phyloP scores from a whole-genome alignment of 2,888 invertebrate genomes.

The Lasioglossum malachurum region DNA sequence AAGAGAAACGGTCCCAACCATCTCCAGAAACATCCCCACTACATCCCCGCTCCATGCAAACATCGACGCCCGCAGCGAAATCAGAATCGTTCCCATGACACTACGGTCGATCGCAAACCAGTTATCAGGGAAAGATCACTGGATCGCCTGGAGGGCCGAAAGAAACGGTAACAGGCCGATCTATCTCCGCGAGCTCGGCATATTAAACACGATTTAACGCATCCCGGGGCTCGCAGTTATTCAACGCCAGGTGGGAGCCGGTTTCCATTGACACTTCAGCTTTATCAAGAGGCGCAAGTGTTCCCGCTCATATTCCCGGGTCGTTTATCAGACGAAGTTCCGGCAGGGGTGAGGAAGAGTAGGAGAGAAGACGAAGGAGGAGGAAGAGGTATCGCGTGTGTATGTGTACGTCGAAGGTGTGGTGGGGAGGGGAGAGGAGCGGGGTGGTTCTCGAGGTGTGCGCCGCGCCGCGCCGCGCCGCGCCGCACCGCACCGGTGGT shows the following conservation, averaged over 20 bases:
- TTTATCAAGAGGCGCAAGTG: conserved; percentile 47
- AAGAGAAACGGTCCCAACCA: too few relatives aligned
- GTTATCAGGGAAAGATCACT: background rate
- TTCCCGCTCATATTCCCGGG: conserved; percentile 43
- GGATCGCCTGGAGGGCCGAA: background rate
- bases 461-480: too few relatives aligned
- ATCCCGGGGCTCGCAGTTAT: conserved; percentile 6
- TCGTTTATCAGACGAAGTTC: conserved; percentile 44
- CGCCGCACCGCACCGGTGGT: background rate
- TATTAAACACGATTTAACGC: conserved; percentile 40
- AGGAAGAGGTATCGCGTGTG: conserved; percentile 10
- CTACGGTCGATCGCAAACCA: background rate
- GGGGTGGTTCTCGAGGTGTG: conserved; percentile 3
- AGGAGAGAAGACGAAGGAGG: background rate
- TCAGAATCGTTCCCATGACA: background rate
- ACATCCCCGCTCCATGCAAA: background rate
- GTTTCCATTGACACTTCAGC: conserved; percentile 27
- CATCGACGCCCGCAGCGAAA: background rate
- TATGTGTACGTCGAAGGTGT: background rate
- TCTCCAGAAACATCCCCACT: background rate
- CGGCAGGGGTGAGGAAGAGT: background rate
- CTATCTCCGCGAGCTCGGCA: conserved; percentile 17
- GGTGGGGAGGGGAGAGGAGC: background rate
- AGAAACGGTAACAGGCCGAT: background rate
- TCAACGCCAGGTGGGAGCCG: conserved; percentile 20